phyloP scores from a whole-genome alignment of 2,797 vertebrate species.

The Sebastes miniatus region DNA sequence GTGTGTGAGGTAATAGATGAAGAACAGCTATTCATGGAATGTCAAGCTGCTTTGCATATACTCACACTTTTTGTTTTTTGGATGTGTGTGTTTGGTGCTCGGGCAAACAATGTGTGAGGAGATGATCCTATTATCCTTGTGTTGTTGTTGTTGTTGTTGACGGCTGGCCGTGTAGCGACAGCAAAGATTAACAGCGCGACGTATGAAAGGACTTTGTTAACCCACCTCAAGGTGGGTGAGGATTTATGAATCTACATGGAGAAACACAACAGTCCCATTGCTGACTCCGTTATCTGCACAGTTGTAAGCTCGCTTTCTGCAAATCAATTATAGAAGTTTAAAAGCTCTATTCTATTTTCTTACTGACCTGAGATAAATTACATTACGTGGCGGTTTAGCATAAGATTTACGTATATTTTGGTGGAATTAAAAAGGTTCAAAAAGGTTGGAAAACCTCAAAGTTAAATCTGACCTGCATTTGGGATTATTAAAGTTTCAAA shows the following conservation, averaged over 20 bases:
- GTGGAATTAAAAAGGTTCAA: not conserved
- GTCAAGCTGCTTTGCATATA: constrained; percentile 32
- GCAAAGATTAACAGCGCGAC: constrained; percentile 32
- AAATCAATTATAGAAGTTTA: not conserved
- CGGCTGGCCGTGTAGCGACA: constrained; percentile 25
- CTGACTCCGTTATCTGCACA: not conserved
- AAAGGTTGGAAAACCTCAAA: not conserved
- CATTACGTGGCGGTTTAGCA: not conserved
- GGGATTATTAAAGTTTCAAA: not conserved
- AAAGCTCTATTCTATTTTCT: not conserved
- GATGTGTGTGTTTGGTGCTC: not conserved
- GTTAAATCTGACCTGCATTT: not conserved
- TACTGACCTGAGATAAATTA: not conserved
- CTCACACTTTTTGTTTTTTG: constrained; percentile 23
- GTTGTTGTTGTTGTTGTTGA: constrained; percentile 13
- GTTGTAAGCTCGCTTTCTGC: not conserved
- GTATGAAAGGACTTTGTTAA: constrained; percentile 35
- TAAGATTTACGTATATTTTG: not conserved
- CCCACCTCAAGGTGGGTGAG: constrained; percentile 31
- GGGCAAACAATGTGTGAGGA: not conserved
- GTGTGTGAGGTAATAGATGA: constrained; percentile 33
- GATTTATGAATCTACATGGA: constrained; percentile 28
- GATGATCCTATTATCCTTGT: constrained; percentile 33
- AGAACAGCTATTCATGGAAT: constrained; percentile 38
- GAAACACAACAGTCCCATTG: constrained; percentile 2